Percentiles rank a stretch among this genome's conserved stretches.
phyloP scores from a whole-genome alignment of 2,113 vertebrate species.

The Myocastor coypus region DNA sequence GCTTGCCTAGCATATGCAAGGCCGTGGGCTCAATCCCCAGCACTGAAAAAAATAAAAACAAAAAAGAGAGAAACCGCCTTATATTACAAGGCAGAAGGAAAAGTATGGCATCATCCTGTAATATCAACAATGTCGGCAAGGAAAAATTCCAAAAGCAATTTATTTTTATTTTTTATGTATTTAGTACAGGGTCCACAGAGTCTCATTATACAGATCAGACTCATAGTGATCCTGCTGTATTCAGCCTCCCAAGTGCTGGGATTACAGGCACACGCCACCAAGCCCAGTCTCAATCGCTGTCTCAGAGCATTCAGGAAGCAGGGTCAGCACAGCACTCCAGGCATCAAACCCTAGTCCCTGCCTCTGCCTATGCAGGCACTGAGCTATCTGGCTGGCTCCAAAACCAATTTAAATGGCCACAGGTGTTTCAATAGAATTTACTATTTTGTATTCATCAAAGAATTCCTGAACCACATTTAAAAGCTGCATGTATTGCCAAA shows the following conservation, averaged over 20 bases:
- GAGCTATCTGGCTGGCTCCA: not conserved
- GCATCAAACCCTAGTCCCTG: too few species aligned
- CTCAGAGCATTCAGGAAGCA: too few species aligned
- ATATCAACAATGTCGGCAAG: not conserved
- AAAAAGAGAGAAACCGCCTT: not conserved
- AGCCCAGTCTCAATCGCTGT: too few species aligned
- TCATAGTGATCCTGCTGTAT: too few species aligned
- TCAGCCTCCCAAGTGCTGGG: too few species aligned
- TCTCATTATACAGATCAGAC: too few species aligned
- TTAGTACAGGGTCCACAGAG: too few species aligned
- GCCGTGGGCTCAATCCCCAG: not conserved
- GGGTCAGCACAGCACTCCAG: too few species aligned
- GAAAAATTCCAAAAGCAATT: not conserved
- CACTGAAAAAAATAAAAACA: not conserved
- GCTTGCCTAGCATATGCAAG: not conserved
- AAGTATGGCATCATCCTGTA: not conserved
- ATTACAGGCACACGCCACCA: too few species aligned
- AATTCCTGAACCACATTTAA: not conserved
- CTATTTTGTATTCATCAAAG: slow-evolving; percentile 4
- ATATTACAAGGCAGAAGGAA: not conserved
- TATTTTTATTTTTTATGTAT: too few species aligned
- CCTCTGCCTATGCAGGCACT: too few species aligned
- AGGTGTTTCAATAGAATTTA: not conserved
- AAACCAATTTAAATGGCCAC: not conserved
- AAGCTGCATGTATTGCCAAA: not conserved